Conservation (phyloP, 1,140 invertebrate species). For the Pseudomyrmex dendroicus region DNA sequence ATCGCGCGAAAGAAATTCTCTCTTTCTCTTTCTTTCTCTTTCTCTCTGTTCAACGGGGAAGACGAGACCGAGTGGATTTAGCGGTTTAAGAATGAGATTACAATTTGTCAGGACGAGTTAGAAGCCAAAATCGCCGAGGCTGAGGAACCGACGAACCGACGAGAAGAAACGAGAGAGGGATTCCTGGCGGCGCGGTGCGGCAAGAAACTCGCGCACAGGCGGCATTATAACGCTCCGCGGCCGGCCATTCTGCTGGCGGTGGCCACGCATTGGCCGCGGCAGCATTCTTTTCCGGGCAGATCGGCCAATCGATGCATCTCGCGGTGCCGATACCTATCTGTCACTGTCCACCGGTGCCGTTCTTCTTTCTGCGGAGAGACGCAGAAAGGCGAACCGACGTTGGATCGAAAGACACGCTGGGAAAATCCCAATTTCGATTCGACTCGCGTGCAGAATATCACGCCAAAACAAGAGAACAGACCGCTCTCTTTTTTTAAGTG, state of each 20-base stretch:
- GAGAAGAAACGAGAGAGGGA: slow-evolving; percentile 30
- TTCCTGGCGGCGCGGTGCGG: slow-evolving; percentile 12
- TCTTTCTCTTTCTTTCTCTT: too few species aligned
- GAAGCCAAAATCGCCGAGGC: slow-evolving; percentile 69
- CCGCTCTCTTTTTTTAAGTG: too few species aligned
- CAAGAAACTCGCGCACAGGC: slow-evolving; percentile 69
- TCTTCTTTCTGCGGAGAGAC: slow-evolving; percentile 59
- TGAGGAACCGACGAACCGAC: slow-evolving; percentile 13
- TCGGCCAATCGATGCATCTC: slow-evolving; percentile 85
- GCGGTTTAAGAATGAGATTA: slow-evolving; percentile 79
- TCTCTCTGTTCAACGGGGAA: too few species aligned
- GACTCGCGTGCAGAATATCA: slow-evolving; percentile 6
- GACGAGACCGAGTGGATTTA: slow-evolving; percentile 41
- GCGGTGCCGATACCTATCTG: slow-evolving; percentile 84
- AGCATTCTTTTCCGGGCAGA: slow-evolving; percentile 84
- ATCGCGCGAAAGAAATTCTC: not conserved
- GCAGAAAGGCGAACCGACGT: slow-evolving; percentile 30
- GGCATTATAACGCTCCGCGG: slow-evolving; percentile 65
- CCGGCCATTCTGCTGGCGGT: slow-evolving; percentile 82
- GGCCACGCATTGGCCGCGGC: slow-evolving; percentile 83
- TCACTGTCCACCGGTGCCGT: slow-evolving; percentile 82
- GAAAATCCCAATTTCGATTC: slow-evolving; percentile 48
- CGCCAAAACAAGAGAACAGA: not conserved
- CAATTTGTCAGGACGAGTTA: slow-evolving; percentile 78
- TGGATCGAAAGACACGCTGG: slow-evolving; percentile 22